Percentiles rank a stretch among this genome's conserved stretches.
phyloP scores from a whole-genome alignment of 2,888 invertebrate genomes.

The Julus scandinavius region DNA sequence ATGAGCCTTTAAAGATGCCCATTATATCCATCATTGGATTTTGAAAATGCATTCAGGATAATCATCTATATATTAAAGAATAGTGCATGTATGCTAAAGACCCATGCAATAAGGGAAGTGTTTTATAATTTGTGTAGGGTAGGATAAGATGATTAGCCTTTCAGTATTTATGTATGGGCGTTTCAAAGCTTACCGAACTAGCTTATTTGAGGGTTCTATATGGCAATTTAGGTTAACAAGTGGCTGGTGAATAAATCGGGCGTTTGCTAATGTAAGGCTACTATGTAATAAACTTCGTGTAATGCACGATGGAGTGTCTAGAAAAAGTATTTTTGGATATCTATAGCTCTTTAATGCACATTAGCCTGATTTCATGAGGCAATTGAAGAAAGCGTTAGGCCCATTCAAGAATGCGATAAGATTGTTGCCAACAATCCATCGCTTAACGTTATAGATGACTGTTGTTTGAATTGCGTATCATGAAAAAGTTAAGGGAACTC shows the following conservation, averaged over 20 bases:
- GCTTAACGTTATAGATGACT: not conserved
- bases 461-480: not conserved
- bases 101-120: too few species aligned
- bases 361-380: not conserved
- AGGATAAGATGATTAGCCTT: too few species aligned
- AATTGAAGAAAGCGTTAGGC: not conserved
- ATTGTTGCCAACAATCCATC: not conserved
- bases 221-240: not conserved
- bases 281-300: not conserved
- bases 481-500: not conserved
- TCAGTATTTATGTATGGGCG: not conserved
- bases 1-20: too few species aligned
- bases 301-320: not conserved
- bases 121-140: too few species aligned
- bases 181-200: not conserved
- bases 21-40: too few species aligned
- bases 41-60: too few species aligned
- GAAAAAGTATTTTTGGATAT: not conserved
- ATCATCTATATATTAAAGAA: too few species aligned
- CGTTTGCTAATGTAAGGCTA: not conserved
- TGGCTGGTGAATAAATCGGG: constrained; percentile 8
- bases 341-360: not conserved
- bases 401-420: not conserved
- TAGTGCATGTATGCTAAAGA: too few species aligned
- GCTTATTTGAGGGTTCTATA: not conserved